phyloP scores from a whole-genome alignment of 1,140 invertebrate species.

The Drosophila triauraria region DNA sequence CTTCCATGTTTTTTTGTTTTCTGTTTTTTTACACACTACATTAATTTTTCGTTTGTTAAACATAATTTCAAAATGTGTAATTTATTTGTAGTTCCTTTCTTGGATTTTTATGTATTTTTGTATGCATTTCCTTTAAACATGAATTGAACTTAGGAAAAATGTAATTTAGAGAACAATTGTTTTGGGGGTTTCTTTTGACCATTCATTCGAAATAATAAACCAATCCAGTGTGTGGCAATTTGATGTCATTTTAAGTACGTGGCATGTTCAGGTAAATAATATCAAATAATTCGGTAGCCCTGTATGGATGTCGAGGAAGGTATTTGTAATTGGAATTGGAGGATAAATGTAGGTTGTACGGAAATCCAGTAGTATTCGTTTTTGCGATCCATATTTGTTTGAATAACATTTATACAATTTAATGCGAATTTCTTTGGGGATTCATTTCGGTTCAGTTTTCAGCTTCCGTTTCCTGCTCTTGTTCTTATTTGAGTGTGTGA shows the following conservation, averaged over 20 bases:
- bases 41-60: slow-evolving; percentile 67
- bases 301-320: slow-evolving; percentile 20
- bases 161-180: slow-evolving; percentile 22
- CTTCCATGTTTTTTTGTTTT: slow-evolving; percentile 64
- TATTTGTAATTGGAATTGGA: slow-evolving; percentile 6
- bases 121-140: slow-evolving; percentile 41
- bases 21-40: slow-evolving; percentile 74
- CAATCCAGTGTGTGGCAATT: slow-evolving; percentile 61
- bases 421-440: slow-evolving; percentile 37
- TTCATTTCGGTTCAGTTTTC: slow-evolving; percentile 26
- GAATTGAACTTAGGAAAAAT: slow-evolving; percentile 47
- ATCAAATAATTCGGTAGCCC: slow-evolving; percentile 29
- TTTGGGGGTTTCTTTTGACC: slow-evolving; percentile 16
- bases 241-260: slow-evolving; percentile 75
- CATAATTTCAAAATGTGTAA: slow-evolving; percentile 73
- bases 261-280: slow-evolving; percentile 69
- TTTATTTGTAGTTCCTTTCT: slow-evolving; percentile 63
- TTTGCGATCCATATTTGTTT: slow-evolving; percentile 27
- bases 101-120: slow-evolving; percentile 40
- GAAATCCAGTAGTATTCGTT: slow-evolving; percentile 65
- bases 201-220: slow-evolving; percentile 16
- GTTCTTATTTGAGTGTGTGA: slow-evolving; percentile 30
- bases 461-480: slow-evolving; percentile 38
- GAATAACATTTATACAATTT: slow-evolving; percentile 71
- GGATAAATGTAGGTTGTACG: slow-evolving; percentile 39